Evolutionary conservation across 2,888 invertebrate genomes (phyloP).

Genomic region (Miltochrista miniata): DNA sequence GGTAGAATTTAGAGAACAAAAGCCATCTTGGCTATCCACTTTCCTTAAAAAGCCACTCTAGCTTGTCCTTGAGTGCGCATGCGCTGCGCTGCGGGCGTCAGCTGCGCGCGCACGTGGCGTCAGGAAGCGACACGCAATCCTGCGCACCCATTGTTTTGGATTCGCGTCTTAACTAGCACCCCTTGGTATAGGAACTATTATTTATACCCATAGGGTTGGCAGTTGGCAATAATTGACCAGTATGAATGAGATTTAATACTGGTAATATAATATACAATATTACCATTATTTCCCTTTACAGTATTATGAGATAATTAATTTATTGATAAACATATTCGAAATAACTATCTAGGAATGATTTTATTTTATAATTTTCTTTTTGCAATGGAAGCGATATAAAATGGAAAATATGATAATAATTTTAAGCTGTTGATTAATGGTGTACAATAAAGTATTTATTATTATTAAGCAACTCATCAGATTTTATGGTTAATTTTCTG

Average conservation of each 20-base stretch:
- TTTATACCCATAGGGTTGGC: background rate
- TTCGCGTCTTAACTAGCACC: slow-evolving; percentile 34
- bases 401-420: too few relatives aligned
- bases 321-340: too few relatives aligned
- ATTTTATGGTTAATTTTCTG: background rate
- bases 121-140: slow-evolving; percentile 51
- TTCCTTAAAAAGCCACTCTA: slow-evolving; percentile 12
- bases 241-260: too few relatives aligned
- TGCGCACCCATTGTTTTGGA: slow-evolving; percentile 51
- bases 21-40: slow-evolving; percentile 11
- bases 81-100: slow-evolving; percentile 73
- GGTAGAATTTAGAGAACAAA: slow-evolving; percentile 11
- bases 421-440: too few relatives aligned
- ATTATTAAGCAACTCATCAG: too few relatives aligned
- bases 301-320: too few relatives aligned
- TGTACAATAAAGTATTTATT: too few relatives aligned
- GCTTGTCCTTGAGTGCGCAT: slow-evolving; percentile 25
- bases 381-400: too few relatives aligned
- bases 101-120: slow-evolving; percentile 62
- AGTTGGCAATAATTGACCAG: background rate
- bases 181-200: slow-evolving; percentile 13
- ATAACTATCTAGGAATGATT: too few relatives aligned
- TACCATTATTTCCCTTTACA: too few relatives aligned
- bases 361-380: too few relatives aligned
- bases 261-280: too few relatives aligned